phyloP scores from a whole-genome alignment of 30 jellyfish, hydroid and myxozoan species.

The Mastigias papua region DNA sequence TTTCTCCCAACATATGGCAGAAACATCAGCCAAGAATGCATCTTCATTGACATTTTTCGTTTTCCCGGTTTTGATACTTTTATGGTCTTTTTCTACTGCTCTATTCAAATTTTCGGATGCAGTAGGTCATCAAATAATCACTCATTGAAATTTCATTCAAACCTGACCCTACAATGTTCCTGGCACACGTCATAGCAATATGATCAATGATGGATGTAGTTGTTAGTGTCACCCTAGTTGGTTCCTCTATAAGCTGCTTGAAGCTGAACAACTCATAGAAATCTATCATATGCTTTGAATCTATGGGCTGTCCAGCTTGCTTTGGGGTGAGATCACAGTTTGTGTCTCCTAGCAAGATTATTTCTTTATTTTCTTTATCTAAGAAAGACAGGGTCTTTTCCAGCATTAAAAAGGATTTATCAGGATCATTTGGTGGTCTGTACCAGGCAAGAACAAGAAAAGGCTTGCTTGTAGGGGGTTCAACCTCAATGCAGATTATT shows the following conservation, averaged over 20 bases:
- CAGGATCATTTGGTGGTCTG: conserved; percentile 68
- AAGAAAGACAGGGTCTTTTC: conserved; percentile 18
- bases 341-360: conserved; percentile 61
- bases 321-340: conserved; percentile 25
- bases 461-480: conserved; percentile 49
- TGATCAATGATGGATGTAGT: conserved; percentile 52
- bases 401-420: conserved; percentile 13
- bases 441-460: conserved; percentile 54
- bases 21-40: conserved; percentile 65
- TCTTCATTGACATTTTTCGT: conserved; percentile 53
- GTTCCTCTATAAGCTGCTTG: no score
- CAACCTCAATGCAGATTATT: conserved; percentile 45
- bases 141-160: conserved; percentile 47
- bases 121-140: conserved; percentile 57
- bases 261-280: no score
- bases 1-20: conserved; percentile 66
- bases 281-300: conserved; percentile 27
- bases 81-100: conserved; percentile 61
- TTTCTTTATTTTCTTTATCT: conserved; percentile 14
- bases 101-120: conserved; percentile 41
- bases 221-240: conserved; percentile 46
- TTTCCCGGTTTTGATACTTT: conserved; percentile 48
- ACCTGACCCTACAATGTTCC: conserved; percentile 22
- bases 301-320: conserved; percentile 40
- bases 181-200: conserved; percentile 43